Base-by-base conservation (phyloP, 2,113 vertebrate species). In the Boleophthalmus pectinirostris region DNA sequence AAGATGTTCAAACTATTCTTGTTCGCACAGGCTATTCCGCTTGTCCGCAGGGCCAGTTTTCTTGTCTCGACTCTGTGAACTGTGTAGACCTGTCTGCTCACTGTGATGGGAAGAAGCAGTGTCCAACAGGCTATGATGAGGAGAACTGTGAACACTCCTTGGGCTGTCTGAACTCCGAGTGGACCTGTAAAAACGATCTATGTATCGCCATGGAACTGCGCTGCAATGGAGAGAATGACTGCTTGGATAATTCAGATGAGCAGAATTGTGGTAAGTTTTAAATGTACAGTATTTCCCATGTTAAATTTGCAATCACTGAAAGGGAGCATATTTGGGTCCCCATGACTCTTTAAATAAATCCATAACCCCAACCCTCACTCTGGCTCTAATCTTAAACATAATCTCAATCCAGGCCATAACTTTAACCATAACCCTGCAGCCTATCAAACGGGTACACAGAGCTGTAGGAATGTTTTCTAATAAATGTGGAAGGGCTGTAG, bases 161-260 rank as follows among this genome's bases (percentile, higher is more conserved):
- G 3, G 89, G 80, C 20, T 98, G 96, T 70, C 75, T 94, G 66
- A 80, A 82, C 0, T 91, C 92, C 1, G 96, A 97, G 79, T 96
- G 95, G 96, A 94, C 86, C n/a, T 97, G 97, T 82, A 80, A 54
- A 72, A 98, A 96, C 83, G 56, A 66, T 15, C 73, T 93, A 54
- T 94, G 94, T 45, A 77, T 94, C 63, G 74, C 89, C 11, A 73
- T 24, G 74, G 81, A 85, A 8, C 81, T 85, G 49, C 71, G 29
- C 58, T 94, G 93, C 69, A 81, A 94, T 15, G 81, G 89, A 6
- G 56, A 70, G 14, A 79, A 93, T 4, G 91, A 94, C 83, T 94
- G 93, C 69, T 43, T 79, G 33, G 93, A 94, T 58, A 77, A 82
- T 68, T 94, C 93, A 8, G 93, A 94, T 54, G 93, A 94, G 75